These are phyloP conservation scores for Pleuronectes platessa DNA, from an alignment of 2,113 vertebrate genomes.

Conservation along the genomic window DNA sequence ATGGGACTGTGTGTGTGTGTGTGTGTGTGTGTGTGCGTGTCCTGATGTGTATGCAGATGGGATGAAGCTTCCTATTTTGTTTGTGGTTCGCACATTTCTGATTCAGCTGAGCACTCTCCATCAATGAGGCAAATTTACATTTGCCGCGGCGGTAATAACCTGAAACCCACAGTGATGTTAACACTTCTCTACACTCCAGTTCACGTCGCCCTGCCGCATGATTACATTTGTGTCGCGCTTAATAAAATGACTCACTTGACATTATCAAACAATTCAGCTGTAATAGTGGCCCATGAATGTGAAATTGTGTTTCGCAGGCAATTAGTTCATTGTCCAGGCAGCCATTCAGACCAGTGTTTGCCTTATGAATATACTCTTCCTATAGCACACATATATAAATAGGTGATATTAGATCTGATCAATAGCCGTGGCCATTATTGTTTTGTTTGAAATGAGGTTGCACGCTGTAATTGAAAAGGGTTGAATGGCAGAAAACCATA, in stretches of 20 bases:
- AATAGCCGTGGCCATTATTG: slow-evolving; percentile 24
- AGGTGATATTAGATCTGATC: slow-evolving; percentile 30
- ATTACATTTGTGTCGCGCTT: slow-evolving; percentile 68
- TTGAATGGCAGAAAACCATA: slow-evolving; percentile 29
- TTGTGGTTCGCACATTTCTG: slow-evolving; percentile 74
- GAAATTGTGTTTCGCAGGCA: slow-evolving; percentile 71
- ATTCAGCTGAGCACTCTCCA: slow-evolving; percentile 68
- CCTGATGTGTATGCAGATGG: slow-evolving; percentile 70
- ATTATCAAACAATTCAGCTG: slow-evolving; percentile 73
- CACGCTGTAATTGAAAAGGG: slow-evolving; percentile 34
- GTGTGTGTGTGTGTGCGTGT: slow-evolving; percentile 49
- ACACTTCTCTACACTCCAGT: slow-evolving; percentile 70
- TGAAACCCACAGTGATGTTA: slow-evolving; percentile 70
- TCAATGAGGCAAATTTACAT: slow-evolving; percentile 75
- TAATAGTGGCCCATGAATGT: slow-evolving; percentile 63
- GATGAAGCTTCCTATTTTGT: slow-evolving; percentile 74
- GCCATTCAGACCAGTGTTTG: slow-evolving; percentile 55
- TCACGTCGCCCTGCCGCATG: slow-evolving; percentile 65
- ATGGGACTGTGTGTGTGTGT: slow-evolving; percentile 45
- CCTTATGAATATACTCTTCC: slow-evolving; percentile 45
- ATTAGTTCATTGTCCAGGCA: slow-evolving; percentile 64
- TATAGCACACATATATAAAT: slow-evolving; percentile 29
- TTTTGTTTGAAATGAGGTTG: slow-evolving; percentile 30
- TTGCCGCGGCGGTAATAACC: slow-evolving; percentile 68
- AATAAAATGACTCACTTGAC: slow-evolving; percentile 78